Evolutionary conservation across 2,797 vertebrate species (phyloP).

Genomic region (Glossophaga mutica): DNA sequence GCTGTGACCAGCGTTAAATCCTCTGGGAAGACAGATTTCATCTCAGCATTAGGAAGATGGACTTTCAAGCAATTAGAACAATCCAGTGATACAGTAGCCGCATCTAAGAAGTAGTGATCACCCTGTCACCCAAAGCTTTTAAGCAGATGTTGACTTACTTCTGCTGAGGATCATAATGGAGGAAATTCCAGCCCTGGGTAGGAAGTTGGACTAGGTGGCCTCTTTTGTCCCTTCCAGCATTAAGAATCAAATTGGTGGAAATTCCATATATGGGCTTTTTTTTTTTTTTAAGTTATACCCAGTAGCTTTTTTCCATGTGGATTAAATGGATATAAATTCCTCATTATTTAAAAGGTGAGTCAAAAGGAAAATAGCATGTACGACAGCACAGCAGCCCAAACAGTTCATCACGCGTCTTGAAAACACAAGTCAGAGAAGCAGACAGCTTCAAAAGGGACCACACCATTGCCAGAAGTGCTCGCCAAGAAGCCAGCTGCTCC

Average conservation of each 20-base stretch:
- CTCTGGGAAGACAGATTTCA: background rate
- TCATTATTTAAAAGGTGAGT: slow-evolving; percentile 19
- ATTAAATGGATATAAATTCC: background rate
- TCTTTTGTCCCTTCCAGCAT: background rate
- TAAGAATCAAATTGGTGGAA: slow-evolving; percentile 13
- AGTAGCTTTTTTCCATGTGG: background rate
- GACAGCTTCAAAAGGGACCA: background rate
- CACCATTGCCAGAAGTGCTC: background rate
- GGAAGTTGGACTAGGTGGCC: background rate
- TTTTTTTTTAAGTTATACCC: background rate
- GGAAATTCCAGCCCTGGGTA: background rate
- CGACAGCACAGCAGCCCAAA: background rate
- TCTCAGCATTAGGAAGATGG: background rate
- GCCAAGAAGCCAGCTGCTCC: slow-evolving; percentile 62
- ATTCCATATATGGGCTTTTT: background rate
- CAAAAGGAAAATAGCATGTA: slow-evolving; percentile 31
- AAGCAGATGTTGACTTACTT: background rate
- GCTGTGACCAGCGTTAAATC: background rate
- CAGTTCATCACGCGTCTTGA: slow-evolving; percentile 11
- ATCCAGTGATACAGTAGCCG: background rate
- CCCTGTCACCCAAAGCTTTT: background rate
- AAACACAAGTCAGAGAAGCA: background rate
- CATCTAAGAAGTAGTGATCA: background rate
- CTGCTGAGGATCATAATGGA: background rate
- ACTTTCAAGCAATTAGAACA: background rate